Percentiles rank a stretch among this genome's conserved stretches.
phyloP scores from a whole-genome alignment of 2,888 invertebrate species.

The Mylabris sibirica region DNA sequence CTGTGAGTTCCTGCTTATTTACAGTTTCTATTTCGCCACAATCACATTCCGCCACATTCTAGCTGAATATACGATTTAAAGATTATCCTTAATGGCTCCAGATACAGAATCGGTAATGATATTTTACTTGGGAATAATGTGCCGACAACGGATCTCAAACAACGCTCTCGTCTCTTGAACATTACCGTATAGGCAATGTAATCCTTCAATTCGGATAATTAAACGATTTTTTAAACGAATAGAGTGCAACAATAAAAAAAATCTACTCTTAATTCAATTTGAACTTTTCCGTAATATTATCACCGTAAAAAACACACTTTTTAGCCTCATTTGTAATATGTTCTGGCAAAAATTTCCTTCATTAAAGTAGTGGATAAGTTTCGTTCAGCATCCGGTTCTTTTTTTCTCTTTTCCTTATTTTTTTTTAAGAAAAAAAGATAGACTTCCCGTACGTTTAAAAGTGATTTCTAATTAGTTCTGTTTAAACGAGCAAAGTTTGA shows the following conservation, averaged over 20 bases:
- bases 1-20: conserved; percentile 39
- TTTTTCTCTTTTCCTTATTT: not conserved
- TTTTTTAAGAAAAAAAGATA: too few relatives aligned
- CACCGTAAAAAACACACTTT: conserved; percentile 13
- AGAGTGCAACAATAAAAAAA: not conserved
- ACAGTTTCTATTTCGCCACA: conserved; percentile 40
- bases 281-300: conserved; percentile 13
- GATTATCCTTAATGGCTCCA: conserved; percentile 49
- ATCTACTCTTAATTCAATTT: conserved; percentile 21
- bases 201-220: not conserved
- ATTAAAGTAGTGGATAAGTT: conserved; percentile 35
- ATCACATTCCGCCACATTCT: conserved; percentile 44
- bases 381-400: conserved; percentile 1
- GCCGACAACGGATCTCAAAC: conserved; percentile 15
- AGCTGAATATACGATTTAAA: conserved; percentile 45
- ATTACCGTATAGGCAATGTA: not conserved
- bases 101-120: conserved; percentile 50
- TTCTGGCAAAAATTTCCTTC: conserved; percentile 43
- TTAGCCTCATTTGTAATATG: conserved; percentile 3
- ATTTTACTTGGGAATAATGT: conserved; percentile 40
- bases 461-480: conserved; percentile 31
- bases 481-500: not conserved
- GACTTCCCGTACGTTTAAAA: conserved; percentile 17
- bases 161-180: not conserved
- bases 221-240: not conserved